These are phyloP conservation scores for Myxocyprinus asiaticus DNA, from an alignment of 2,113 vertebrate species.

Conservation along the genomic window DNA sequence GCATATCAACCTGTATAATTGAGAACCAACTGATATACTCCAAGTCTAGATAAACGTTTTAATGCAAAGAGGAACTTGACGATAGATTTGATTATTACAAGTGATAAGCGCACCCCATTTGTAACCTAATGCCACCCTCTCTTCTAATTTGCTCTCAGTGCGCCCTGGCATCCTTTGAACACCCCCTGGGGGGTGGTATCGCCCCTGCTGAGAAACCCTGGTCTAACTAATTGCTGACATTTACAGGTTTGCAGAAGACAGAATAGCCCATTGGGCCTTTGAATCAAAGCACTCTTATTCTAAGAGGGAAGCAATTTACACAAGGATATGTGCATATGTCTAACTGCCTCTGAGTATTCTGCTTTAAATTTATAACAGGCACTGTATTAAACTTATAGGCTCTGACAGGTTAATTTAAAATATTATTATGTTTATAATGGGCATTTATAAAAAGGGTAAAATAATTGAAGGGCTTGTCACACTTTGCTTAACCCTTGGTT, in stretches of 20 bases:
- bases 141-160: too few species aligned
- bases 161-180: too few species aligned
- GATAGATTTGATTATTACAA: too few species aligned
- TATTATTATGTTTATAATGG: neutral
- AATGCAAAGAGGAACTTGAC: too few species aligned
- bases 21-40: too few species aligned
- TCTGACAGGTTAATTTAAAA: neutral
- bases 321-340: slow-evolving; percentile 5
- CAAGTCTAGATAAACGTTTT: too few species aligned
- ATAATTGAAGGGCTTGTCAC: neutral
- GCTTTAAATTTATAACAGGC: neutral
- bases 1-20: too few species aligned
- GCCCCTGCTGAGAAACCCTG: slow-evolving; percentile 1
- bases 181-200: too few species aligned
- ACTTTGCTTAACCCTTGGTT: neutral
- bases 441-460: neutral
- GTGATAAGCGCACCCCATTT: too few species aligned
- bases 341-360: slow-evolving; percentile 31
- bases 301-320: slow-evolving; percentile 8
- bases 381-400: neutral
- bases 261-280: slow-evolving; percentile 48
- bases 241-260: slow-evolving; percentile 59
- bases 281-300: slow-evolving; percentile 52
- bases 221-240: slow-evolving; percentile 62
- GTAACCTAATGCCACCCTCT: too few species aligned